phyloP scores from a whole-genome alignment of 1,140 invertebrate species.

The Camponotus vicinus region DNA sequence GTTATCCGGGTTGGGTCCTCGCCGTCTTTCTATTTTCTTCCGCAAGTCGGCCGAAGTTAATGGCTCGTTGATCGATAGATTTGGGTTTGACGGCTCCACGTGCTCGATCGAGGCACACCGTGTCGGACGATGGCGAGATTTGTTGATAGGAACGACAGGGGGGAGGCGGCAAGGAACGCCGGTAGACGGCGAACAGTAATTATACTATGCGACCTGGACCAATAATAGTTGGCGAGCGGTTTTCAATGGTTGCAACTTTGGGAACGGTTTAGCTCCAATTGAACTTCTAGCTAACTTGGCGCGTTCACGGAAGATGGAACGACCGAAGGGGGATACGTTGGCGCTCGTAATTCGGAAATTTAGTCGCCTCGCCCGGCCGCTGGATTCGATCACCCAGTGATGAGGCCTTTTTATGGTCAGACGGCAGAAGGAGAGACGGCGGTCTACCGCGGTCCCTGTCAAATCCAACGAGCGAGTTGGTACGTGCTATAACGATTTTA shows the following conservation, averaged over 20 bases:
- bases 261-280: slow-evolving; percentile 81
- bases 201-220: slow-evolving; percentile 79
- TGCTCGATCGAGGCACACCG: slow-evolving; percentile 38
- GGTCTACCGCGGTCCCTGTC: background rate
- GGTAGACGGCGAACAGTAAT: slow-evolving; percentile 75
- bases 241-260: slow-evolving; percentile 80
- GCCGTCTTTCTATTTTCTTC: slow-evolving; percentile 56
- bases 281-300: slow-evolving; percentile 78
- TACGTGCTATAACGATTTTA: slow-evolving; percentile 10
- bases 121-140: slow-evolving; percentile 39
- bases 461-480: background rate
- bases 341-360: slow-evolving; percentile 71
- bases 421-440: slow-evolving; percentile 5
- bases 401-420: slow-evolving; percentile 56
- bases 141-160: background rate
- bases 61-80: slow-evolving; percentile 64
- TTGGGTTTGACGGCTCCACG: slow-evolving; percentile 64
- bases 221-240: slow-evolving; percentile 79
- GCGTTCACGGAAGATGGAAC: slow-evolving; percentile 79
- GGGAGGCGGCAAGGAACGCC: background rate
- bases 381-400: slow-evolving; percentile 53
- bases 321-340: slow-evolving; percentile 48
- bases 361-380: slow-evolving; percentile 23
- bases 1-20: slow-evolving; percentile 68
- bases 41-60: slow-evolving; percentile 64